Evolutionary conservation across 1,140 invertebrate species (phyloP).

Genomic region (Drosophila tropicalis): DNA sequence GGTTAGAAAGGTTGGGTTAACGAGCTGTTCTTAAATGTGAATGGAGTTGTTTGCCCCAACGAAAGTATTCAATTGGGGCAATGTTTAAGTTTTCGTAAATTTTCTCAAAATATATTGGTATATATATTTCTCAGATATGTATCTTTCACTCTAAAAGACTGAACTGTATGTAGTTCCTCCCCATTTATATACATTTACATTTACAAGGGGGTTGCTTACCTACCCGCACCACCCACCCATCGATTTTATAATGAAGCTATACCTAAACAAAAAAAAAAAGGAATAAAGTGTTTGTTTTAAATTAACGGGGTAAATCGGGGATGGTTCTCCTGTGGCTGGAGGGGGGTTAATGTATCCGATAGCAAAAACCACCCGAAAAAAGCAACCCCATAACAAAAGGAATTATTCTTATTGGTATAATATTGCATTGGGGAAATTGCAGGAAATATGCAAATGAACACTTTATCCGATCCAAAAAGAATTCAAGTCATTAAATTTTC

Average conservation of each 20-base stretch:
- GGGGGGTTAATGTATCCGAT: slow-evolving; percentile 32
- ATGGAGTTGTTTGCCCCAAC: slow-evolving; percentile 22
- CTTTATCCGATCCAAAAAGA: neutral
- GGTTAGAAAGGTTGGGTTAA: neutral
- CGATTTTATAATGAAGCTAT: slow-evolving; percentile 76
- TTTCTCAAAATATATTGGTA: slow-evolving; percentile 27
- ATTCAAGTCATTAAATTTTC: neutral
- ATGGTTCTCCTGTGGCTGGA: neutral
- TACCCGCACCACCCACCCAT: slow-evolving; percentile 24
- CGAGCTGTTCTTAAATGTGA: slow-evolving; percentile 8
- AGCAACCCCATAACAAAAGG: slow-evolving; percentile 56
- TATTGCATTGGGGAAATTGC: slow-evolving; percentile 55
- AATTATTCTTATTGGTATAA: too few relatives aligned
- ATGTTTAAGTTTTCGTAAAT: slow-evolving; percentile 35
- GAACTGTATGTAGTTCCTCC: slow-evolving; percentile 9
- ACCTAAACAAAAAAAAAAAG: slow-evolving; percentile 34
- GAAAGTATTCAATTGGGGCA: slow-evolving; percentile 33
- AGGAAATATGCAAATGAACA: slow-evolving; percentile 8
- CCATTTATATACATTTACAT: slow-evolving; percentile 6
- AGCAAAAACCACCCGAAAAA: slow-evolving; percentile 52
- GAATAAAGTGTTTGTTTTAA: slow-evolving; percentile 47
- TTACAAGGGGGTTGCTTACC: slow-evolving; percentile 41
- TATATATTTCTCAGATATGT: too few relatives aligned
- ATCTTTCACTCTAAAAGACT: slow-evolving; percentile 6
- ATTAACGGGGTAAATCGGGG: slow-evolving; percentile 6